Evolutionary conservation across 1,140 invertebrate species (phyloP).

Genomic region (Grapholita molesta): DNA sequence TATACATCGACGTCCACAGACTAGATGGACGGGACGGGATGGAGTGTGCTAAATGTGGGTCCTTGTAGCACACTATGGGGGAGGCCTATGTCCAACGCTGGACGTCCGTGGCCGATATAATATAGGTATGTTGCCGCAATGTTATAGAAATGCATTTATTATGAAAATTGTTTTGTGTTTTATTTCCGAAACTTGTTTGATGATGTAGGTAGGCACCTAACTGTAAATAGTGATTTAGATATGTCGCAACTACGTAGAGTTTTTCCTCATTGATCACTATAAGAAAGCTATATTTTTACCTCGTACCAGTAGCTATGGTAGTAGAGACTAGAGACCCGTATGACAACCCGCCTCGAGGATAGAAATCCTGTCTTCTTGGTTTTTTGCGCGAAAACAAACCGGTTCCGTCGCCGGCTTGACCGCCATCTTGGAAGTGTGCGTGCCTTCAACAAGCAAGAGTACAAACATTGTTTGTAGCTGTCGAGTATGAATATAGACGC

Average conservation of each 20-base stretch:
- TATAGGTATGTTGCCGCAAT: no score
- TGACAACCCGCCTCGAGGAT: slow-evolving; percentile 19
- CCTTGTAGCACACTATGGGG: no score
- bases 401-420: slow-evolving; percentile 35
- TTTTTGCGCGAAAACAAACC: slow-evolving; percentile 60
- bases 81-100: no score
- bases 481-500: slow-evolving; percentile 63
- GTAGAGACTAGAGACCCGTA: slow-evolving; percentile 31
- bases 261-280: not conserved
- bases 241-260: no score
- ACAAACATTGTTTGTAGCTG: slow-evolving; percentile 37
- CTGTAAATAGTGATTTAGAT: no score
- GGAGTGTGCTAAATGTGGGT: no score
- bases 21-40: no score
- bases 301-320: slow-evolving; percentile 20
- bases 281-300: slow-evolving; percentile 26
- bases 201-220: no score
- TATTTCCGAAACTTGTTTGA: no score
- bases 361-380: slow-evolving; percentile 43
- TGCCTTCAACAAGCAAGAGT: not conserved
- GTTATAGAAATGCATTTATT: no score
- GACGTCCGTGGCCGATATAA: no score
- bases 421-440: slow-evolving; percentile 2
- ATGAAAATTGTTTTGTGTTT: no score
- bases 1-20: not conserved